Base-by-base conservation (phyloP, 2,888 invertebrate genomes). In the Xanthorhoe spadicearia region DNA sequence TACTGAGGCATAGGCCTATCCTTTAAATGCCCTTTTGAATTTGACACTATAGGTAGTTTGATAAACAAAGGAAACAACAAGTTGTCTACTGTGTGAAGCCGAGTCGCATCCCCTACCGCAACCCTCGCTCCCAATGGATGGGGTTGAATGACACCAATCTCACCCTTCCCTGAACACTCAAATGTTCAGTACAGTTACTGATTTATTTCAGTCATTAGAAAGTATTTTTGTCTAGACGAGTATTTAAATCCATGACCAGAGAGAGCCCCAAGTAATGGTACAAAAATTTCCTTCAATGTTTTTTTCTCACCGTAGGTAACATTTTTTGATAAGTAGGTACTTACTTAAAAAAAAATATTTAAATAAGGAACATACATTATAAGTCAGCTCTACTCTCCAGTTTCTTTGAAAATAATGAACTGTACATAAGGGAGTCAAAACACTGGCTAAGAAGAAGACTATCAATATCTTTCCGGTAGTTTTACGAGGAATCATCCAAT, bases 41-140 rank as follows among this genome's bases (percentile, higher is more conserved):
- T 32, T 7, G 10, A 38, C 9, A 38, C 10, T 10, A 8, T 38
- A 35, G 35, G 6, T 35, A 10, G 38, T 74, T 72, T 73, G 61
- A 59, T 70, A 74, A 77, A 81, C 83, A 83, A 83, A 75, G 70
- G 74, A 72, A 71, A 68, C 38, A 38, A 38, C 38, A 38, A 38
- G 13, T 38, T 38, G 8, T 74, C 68, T 62, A 28, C 68, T 70
- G 48, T 66, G 53, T 52, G 56, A 28, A 52, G 35, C 9, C 23
- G 51, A 69, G 55, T 61, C 65, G 61, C 70, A 66, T 61, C 65
- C 71, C 72, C 66, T 58, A 64, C 57, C 71, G 57, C 74, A 79
- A 79, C 81, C 80, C 79, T 77, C 73, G 71, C 73, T 71, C 60
- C 64, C 78, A 79, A 75, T 75, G 56, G 69, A 65, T 69, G 74